Base-by-base conservation (phyloP, 2,113 vertebrate genomes). In the Chelonoidis abingdonii region DNA sequence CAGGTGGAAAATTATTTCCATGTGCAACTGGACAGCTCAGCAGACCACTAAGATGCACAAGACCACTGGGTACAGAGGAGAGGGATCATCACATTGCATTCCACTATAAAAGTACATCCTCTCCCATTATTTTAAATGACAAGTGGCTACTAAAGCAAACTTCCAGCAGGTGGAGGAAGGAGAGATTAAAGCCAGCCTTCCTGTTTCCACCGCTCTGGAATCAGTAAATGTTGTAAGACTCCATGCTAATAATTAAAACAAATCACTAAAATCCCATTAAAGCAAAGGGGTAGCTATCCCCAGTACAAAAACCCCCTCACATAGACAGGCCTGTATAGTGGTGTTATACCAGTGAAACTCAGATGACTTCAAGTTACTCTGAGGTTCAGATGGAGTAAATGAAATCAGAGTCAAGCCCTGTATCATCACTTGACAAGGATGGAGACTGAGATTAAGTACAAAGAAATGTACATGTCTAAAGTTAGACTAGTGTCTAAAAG, bases 271-370 rank as follows among this genome's bases (percentile, higher is more conserved):
- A 69, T 4, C 65, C 35, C 19, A 21, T 72, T 72, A 72, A 19
- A 38, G 65, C n/a, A 72, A 22, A 38, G 75, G 6, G 41, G 29
- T 79, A 31, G 38, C 9, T 38, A 11, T 54, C 25, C 2, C 59
- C 0, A 0, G 22, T 82, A 82, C 57, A 0, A 87, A 78, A 56
- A 10, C 35, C 29, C 29, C 24, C 62, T 12, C 0, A 2, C 1
- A 5, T 0, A 84, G n/a, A 49, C 59, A 50, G 83, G 2, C 47
- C 27, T 44, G 79, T 16, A 8, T 79, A 88, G 82, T 1, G 3
- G 50, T 29, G 49, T 35, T 59, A 7, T 2, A 1, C 8, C 27
- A 78, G 72, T 19, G 24, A 19, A 41, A 25, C 76, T 79, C 22
- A 13, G 31, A 79, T 8, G 62, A 41, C 54, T 84, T 4, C 10